phyloP scores from a whole-genome alignment of 2,113 vertebrate species.

The Labeo catla region DNA sequence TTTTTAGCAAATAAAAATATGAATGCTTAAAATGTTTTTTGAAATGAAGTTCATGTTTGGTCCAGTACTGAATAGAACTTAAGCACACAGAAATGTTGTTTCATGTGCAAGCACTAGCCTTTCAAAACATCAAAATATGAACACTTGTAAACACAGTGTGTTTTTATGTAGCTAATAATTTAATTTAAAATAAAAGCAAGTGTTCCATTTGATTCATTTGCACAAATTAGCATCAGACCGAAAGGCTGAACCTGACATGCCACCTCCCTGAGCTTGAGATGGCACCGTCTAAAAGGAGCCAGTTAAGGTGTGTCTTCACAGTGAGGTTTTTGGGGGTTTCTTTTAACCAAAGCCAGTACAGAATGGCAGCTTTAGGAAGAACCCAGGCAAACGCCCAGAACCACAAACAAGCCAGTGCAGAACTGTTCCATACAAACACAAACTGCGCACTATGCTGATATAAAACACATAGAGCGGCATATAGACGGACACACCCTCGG shows the following conservation, averaged over 20 bases:
- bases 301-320: constrained; percentile 73
- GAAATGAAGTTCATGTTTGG: neutral
- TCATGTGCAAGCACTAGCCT: neutral
- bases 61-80: neutral
- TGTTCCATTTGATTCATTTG: neutral
- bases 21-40: neutral
- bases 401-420: constrained; percentile 71
- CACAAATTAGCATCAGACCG: neutral
- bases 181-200: neutral
- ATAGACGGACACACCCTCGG: constrained; percentile 68
- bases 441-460: constrained; percentile 65
- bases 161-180: neutral
- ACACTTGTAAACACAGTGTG: neutral
- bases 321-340: constrained; percentile 70
- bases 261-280: constrained; percentile 25
- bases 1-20: neutral
- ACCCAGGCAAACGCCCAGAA: constrained; percentile 73
- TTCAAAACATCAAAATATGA: neutral
- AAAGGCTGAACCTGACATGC: neutral
- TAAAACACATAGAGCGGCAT: constrained; percentile 72
- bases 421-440: constrained; percentile 62
- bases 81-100: neutral
- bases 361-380: constrained; percentile 71
- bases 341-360: constrained; percentile 70
- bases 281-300: constrained; percentile 57